Evolutionary conservation across 2,797 vertebrate genomes (phyloP), one percentile per base, ranked within the genome.

Genomic region (Sebastes diaconus): DNA sequence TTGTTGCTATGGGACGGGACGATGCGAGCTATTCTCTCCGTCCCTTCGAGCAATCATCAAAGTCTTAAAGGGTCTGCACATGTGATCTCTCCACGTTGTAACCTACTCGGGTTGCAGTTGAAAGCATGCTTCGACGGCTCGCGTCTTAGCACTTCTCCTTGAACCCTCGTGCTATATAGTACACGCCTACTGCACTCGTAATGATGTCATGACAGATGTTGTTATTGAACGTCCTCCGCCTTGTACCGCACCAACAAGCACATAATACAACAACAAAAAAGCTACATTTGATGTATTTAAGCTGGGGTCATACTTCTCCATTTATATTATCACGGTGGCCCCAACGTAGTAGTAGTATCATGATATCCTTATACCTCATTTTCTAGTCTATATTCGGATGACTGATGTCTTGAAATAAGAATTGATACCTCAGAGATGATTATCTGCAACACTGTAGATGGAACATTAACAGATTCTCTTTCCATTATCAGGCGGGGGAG

Each of bases 31-130:
- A 87, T 92, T 91, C 87, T 68, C 60, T 83, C 68, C 34, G 30
- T 77, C 72, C 80, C 79, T 90, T 80, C 64, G 73, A 84, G 81
- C 69, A 12, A 52, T 78, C 87, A 84, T 89, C 90, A 92, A 93
- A 90, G 92, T 86, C 90, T 87, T 73, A 22, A 87, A 85, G 73
- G 71, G 76, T 81, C 65, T 68, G 69, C 86, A n/a, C 92, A 90
- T 92, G 91, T 91, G 89, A 91, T 87, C 64, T 59, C 79, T 63
- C 83, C 61, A 66, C 54, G 68, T 76, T 84, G 75, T 91, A 93
- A 93, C 93, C 93, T 94, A 92, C 94, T 95, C 93, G 5, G 80
- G 90, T 94, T 94, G 73, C 93, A 89, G 79, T 77, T 91, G 85
- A 88, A 89, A 84, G 90, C 87, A 86, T 84, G 81, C 80, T 70